phyloP scores from a whole-genome alignment of 2,888 invertebrate genomes.

The Tetropium fuscum region DNA sequence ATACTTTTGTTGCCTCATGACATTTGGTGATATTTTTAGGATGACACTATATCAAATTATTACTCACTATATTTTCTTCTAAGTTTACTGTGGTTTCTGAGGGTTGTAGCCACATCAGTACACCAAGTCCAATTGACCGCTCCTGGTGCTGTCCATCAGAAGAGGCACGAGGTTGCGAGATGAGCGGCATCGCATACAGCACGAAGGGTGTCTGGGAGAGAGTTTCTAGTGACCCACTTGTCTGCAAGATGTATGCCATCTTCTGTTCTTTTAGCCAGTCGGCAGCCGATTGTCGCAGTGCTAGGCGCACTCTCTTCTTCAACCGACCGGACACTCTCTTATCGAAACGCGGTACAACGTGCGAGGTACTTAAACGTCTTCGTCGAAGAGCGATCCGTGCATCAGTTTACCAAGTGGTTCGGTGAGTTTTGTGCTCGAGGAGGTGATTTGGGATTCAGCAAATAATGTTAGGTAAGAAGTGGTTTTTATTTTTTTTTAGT shows the following conservation, averaged over 20 bases:
- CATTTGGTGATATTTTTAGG: too few relatives aligned
- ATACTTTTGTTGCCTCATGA: too few relatives aligned
- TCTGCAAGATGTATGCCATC: slow-evolving; percentile 67
- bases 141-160: slow-evolving; percentile 9
- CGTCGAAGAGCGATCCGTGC: slow-evolving; percentile 27
- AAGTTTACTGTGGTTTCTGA: too few relatives aligned
- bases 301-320: slow-evolving; percentile 55
- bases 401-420: too few relatives aligned
- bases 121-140: slow-evolving; percentile 14
- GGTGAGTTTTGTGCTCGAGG: too few relatives aligned
- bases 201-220: slow-evolving; percentile 64
- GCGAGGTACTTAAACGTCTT: slow-evolving; percentile 21
- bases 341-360: slow-evolving; percentile 18
- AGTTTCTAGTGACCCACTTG: slow-evolving; percentile 68
- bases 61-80: too few relatives aligned
- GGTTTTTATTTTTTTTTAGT: too few relatives aligned
- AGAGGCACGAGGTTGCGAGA: slow-evolving; percentile 28
- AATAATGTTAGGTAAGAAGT: too few relatives aligned
- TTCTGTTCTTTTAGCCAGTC: slow-evolving; percentile 61
- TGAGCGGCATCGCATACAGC: slow-evolving; percentile 52
- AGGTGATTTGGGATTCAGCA: too few relatives aligned
- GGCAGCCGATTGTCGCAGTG: slow-evolving; percentile 65
- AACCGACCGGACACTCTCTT: slow-evolving; percentile 34
- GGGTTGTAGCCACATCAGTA: too few relatives aligned
- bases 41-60: too few relatives aligned